These are phyloP conservation scores for Tragopan temminckii DNA, from an alignment of 2,797 vertebrate species.

Conservation along the genomic window DNA sequence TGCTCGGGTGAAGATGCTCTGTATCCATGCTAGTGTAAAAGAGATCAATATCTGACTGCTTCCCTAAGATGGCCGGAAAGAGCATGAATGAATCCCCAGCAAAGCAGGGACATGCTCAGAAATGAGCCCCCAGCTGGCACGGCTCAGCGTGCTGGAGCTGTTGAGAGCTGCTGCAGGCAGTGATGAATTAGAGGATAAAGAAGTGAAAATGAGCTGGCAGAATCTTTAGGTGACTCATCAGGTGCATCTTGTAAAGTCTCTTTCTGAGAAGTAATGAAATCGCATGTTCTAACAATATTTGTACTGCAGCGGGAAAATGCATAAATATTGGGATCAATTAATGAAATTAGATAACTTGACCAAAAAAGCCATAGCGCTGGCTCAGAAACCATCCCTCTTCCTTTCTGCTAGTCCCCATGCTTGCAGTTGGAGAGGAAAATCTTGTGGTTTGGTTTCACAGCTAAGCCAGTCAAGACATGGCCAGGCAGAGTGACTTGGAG, in stretches of 20 bases:
- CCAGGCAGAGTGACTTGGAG: neutral
- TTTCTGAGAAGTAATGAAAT: slow-evolving; percentile 68
- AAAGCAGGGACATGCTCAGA: neutral
- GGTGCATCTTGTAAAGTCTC: slow-evolving; percentile 74
- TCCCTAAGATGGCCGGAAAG: neutral
- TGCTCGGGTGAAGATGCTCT: neutral
- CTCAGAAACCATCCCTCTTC: slow-evolving; percentile 55
- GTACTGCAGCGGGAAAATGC: slow-evolving; percentile 62
- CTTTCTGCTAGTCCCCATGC: slow-evolving; percentile 15
- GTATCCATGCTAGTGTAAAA: neutral
- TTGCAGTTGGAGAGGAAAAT: neutral
- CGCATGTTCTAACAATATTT: slow-evolving; percentile 71
- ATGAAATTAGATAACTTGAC: slow-evolving; percentile 71
- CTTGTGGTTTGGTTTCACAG: fast-evolving
- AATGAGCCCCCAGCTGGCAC: slow-evolving; percentile 9
- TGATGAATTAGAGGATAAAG: slow-evolving; percentile 52
- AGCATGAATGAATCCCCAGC: neutral
- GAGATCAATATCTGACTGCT: neutral
- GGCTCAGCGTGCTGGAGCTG: slow-evolving; percentile 1
- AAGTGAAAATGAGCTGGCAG: slow-evolving; percentile 74
- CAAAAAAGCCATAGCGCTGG: slow-evolving; percentile 55
- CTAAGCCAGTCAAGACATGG: fast-evolving
- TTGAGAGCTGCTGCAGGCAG: slow-evolving; percentile 51
- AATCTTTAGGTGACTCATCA: slow-evolving; percentile 73
- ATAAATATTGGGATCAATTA: slow-evolving; percentile 75